Evolutionary conservation across 2,797 vertebrate species (phyloP), one percentile per base, ranked within the genome.

Genomic region (Eremophila alpestris): DNA sequence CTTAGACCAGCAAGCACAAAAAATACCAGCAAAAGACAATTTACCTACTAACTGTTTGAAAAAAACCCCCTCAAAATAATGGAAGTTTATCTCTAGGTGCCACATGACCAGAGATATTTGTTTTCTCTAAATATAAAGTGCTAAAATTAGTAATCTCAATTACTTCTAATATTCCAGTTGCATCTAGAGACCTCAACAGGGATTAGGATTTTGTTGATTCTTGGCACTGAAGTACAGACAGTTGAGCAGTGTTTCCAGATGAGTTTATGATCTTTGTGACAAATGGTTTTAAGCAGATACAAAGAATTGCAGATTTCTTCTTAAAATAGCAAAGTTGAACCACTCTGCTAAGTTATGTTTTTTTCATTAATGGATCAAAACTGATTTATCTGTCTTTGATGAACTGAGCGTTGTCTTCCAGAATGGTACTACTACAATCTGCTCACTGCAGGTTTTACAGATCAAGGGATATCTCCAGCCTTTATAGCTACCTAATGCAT

Each of bases 71-170:
- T 62, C 23, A 34, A 48, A 83, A 43, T 74, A 83, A 82, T 58
- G 56, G 1, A 83, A 48, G 19, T 78, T 80, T 52, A 36, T 41
- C 45, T 89, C 69, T 41, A n/a, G 36, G 43, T 87, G 41, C 43
- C 38, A 58, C 14, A 59, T 75, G 34, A 62, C 17, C 26, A 59
- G 73, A 74, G 59, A 23, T 59, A 32, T 6, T 91, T 89, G 51
- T 76, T 91, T 83, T 86, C 59, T 81, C 55, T 55, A 78, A 91
- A 69, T 65, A 63, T 34, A 18, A 90, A 58, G 11, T 46, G 41
- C 87, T 95, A 73, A 91, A 84, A 93, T 92, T 86, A 92, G 80
- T 43, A 59, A 56, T 29, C 16, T 29, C 69, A 82, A 75, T 94
- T 85, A 36, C 40, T 91, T 92, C 24, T 73, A 70, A 67, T 94